Percentiles rank a stretch among this genome's conserved stretches.
These are phyloP conservation scores for Distichodus sexfasciatus DNA, from an alignment of 2,797 vertebrate species.

Conservation along the genomic window DNA sequence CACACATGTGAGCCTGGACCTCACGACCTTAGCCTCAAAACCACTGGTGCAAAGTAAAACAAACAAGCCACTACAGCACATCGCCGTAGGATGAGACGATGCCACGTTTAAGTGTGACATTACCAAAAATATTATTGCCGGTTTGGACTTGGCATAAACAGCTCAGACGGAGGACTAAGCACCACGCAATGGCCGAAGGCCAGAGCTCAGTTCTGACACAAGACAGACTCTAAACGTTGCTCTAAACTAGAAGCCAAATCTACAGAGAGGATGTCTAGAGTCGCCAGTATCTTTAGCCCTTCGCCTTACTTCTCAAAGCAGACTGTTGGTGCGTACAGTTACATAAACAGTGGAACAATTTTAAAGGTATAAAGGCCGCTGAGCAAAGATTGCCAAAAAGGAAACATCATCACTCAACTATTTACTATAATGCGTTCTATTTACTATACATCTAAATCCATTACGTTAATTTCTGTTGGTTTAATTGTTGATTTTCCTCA, in stretches of 20 bases:
- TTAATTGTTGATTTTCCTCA: neutral
- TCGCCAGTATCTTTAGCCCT: neutral
- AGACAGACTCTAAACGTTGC: neutral
- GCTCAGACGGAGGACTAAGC: neutral
- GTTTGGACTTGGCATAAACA: slow-evolving; percentile 10
- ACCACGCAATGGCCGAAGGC: slow-evolving; percentile 6
- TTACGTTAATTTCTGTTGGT: neutral
- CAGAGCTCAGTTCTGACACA: neutral
- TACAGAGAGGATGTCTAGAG: neutral
- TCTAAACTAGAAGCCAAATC: neutral
- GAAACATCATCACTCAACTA: no score
- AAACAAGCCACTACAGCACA: neutral
- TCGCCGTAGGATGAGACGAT: neutral
- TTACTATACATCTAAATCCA: no score
- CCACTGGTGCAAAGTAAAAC: neutral
- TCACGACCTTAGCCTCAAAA: neutral
- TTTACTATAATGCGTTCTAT: no score
- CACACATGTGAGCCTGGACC: neutral
- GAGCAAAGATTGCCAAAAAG: no score
- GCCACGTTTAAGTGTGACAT: neutral
- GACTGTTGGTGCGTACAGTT: neutral
- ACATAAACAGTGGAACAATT: neutral
- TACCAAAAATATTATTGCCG: slow-evolving; percentile 27
- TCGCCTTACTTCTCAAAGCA: neutral
- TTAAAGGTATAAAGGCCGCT: neutral